phyloP scores from a whole-genome alignment of 2,797 vertebrate species.

The Manis crassicaudata region DNA sequence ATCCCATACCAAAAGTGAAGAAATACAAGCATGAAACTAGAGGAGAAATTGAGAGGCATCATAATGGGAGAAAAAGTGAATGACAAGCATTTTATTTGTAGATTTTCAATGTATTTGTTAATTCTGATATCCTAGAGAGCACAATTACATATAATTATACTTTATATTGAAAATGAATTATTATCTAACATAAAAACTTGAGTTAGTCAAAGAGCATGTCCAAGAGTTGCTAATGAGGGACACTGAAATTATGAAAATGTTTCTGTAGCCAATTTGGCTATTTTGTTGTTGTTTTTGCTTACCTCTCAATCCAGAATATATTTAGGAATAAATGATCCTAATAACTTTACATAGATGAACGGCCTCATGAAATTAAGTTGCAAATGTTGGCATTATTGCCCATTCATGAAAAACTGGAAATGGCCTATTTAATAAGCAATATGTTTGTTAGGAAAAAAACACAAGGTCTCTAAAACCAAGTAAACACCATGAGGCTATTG shows the following conservation, averaged over 20 bases:
- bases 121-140: background rate
- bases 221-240: background rate
- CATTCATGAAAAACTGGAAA: slow-evolving; percentile 41
- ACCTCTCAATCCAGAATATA: slow-evolving; percentile 7
- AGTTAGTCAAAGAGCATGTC: background rate
- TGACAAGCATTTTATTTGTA: background rate
- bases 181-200: background rate
- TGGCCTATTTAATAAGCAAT: background rate
- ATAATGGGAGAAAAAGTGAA: background rate
- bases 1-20: rapidly evolving
- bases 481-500: background rate
- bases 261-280: background rate
- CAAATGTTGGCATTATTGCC: slow-evolving; percentile 38
- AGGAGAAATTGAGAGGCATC: background rate
- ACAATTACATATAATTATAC: background rate
- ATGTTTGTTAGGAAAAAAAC: slow-evolving; percentile 48
- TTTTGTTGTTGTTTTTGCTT: slow-evolving; percentile 47
- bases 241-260: background rate
- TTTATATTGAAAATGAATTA: background rate
- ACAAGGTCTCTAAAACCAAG: slow-evolving; percentile 38
- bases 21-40: background rate
- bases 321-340: slow-evolving; percentile 57
- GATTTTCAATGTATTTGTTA: background rate
- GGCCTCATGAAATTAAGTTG: slow-evolving; percentile 54
- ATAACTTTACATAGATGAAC: slow-evolving; percentile 33